Evolutionary conservation across 2,113 vertebrate genomes (phyloP), one percentile per base, ranked within the genome.

Genomic region (Fulica atra): DNA sequence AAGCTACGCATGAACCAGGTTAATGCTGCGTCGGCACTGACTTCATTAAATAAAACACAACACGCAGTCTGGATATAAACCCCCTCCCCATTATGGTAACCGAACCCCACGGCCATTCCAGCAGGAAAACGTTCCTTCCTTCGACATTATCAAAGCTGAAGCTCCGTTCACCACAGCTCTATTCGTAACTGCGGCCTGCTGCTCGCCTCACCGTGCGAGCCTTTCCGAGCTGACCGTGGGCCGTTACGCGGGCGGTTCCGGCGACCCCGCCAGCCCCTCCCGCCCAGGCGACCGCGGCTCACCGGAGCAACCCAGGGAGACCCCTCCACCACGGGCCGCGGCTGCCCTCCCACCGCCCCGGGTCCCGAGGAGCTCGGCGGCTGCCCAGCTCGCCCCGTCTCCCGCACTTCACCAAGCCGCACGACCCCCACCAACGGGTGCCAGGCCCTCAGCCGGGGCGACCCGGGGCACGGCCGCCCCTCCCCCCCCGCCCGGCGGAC

Each of bases 221-320:
- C 36, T 16, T 57, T 13, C 18, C 7, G 0, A 2, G 12, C 18
- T 0, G 15, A 3, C 59, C 11, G 7, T 24, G 2, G 42, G 5
- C 35, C 15, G 1, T 1, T 2, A 6, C 5, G 28, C 63, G 0
- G 31, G 4, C 5, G 1, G 21, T 0, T 50, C 40, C 1, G 13
- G n/a, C 16, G 25, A 18, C 68, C 35, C 42, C 3, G n/a, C 50
- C 50, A 3, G 15, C 4, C 40, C 38, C 61, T 14, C 48, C 17
- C 26, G 23, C 42, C 40, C 42, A 3, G 17, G 42, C 42, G 16
- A 16, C 31, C 28, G 19, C 13, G 50, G 84, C 61, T 17, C 28
- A 20, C 35, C 12, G 2, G 11, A 26, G n/a, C 54, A 26, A 54
- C 14, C 29, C 38, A 38, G 0, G 15, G 10, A 29, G 16, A 5